phyloP scores from a whole-genome alignment of 2,888 invertebrate genomes.

The Apocheima hispidaria region DNA sequence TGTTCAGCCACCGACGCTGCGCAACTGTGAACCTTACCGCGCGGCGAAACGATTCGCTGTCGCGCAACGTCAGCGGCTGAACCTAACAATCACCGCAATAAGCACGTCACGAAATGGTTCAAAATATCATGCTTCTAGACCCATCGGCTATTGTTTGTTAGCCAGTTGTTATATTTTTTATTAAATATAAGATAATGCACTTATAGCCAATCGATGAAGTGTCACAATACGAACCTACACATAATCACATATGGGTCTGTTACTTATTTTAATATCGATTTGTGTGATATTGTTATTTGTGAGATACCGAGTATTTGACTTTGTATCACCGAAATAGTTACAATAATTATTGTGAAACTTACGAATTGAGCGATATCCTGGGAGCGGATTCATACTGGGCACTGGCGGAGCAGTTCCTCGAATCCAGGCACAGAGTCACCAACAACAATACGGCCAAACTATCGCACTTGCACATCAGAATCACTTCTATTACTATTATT shows the following conservation, averaged over 20 bases:
- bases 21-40: no score
- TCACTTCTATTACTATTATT: conserved; percentile 56
- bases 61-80: no score
- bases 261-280: neutral
- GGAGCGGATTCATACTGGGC: conserved; percentile 69
- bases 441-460: conserved; percentile 66
- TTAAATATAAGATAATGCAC: neutral
- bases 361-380: conserved; percentile 80
- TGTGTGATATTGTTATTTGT: conserved; percentile 2
- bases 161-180: no score
- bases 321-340: neutral
- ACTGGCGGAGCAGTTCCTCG: conserved; percentile 77
- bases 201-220: conserved; percentile 8
- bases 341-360: conserved; percentile 51
- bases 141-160: no score
- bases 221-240: conserved; percentile 4
- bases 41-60: no score
- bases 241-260: neutral
- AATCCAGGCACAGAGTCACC: conserved; percentile 74
- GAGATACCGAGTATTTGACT: no score
- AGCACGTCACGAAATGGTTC: no score
- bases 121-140: no score
- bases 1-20: no score
- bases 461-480: conserved; percentile 80
- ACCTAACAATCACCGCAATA: no score